These are phyloP conservation scores for Nematolebias whitei DNA, from an alignment of 2,113 vertebrate genomes.

Conservation along the genomic window DNA sequence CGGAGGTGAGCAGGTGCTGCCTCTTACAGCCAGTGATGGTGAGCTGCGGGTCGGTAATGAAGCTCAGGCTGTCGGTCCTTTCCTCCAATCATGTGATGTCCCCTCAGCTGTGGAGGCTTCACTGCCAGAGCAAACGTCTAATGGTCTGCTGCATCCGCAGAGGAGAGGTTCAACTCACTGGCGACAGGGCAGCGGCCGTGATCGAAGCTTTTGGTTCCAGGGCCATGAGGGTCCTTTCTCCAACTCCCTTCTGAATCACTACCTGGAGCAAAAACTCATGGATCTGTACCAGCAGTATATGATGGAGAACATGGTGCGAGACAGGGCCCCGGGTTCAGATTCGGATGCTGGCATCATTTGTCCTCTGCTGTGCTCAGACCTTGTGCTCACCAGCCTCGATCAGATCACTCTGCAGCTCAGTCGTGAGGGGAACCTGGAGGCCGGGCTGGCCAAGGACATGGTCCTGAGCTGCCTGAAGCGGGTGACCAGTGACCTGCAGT, in stretches of 20 bases:
- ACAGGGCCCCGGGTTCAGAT: constrained; percentile 35
- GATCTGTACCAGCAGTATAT: constrained; percentile 94
- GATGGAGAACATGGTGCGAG: constrained; percentile 85
- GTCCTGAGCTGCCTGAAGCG: constrained; percentile 89
- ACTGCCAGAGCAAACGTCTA: constrained; percentile 25
- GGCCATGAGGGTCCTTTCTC: constrained; percentile 87
- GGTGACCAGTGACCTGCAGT: constrained; percentile 85
- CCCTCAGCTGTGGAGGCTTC: constrained; percentile 80
- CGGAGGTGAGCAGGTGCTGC: constrained; percentile 91
- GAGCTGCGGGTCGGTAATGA: constrained; percentile 78
- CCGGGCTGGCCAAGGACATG: constrained; percentile 90
- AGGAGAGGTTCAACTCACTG: constrained; percentile 84
- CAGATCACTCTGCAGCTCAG: constrained; percentile 93
- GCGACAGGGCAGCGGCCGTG: constrained; percentile 82
- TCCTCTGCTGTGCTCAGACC: constrained; percentile 88
- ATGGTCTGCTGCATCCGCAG: constrained; percentile 34
- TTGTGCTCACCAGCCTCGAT: constrained; percentile 90
- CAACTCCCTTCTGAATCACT: constrained; percentile 90
- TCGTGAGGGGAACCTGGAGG: constrained; percentile 89
- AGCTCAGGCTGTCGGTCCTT: constrained; percentile 80
- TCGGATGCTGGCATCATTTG: constrained; percentile 71
- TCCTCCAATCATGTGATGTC: constrained; percentile 90
- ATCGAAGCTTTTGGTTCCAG: constrained; percentile 84
- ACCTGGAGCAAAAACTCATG: constrained; percentile 91
- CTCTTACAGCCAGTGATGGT: constrained; percentile 79